Evolutionary conservation across 2,113 vertebrate species (phyloP), one percentile per base, ranked within the genome.

Genomic region (Coryphaenoides rupestris): DNA sequence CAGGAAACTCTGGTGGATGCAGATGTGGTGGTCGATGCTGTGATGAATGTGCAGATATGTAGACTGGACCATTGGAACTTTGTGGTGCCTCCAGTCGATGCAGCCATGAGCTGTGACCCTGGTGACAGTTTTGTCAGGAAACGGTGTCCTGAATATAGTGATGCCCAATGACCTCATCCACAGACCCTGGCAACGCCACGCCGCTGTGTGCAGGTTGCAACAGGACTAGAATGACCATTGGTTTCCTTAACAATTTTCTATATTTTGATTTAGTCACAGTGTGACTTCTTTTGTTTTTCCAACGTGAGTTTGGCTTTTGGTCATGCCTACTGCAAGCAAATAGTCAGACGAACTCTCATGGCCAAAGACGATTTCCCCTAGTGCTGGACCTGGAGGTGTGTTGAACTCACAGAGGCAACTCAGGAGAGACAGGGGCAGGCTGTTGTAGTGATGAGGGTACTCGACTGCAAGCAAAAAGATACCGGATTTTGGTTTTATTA

Each of bases 11-110:
- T 91, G 15, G 80, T 90, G 61, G 90, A 92, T 60, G 88, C 88
- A 33, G 89, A 92, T 62, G 87, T 89, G 60, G 89, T 87, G 52
- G 91, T 90, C 28, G 86, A 89, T 67, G 87, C 88, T 10, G 86
- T 89, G 89, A 92, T 90, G 89, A 91, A 92, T 26, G 90, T 87
- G 4, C 88, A 88, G 52, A 90, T 91, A 88, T 86, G 85, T 57
- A 87, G 89, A 52, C 75, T 91, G 80, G 89, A 90, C 79, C 86
- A 90, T 68, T 91, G 89, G 89, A 91, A 91, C 72, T 90, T 90
- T 63, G 89, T 91, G 58, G 90, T 91, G 89, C 88, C 89, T 23
- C 90, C 87, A 0, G 79, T 90, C 2, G 85, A 87, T 33, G 87
- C 88, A 45, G 85, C 89, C 0, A 74, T 92, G 84, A 90, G 89